Conservation (phyloP, 2,113 vertebrate genomes). For the Alosa alosa region DNA sequence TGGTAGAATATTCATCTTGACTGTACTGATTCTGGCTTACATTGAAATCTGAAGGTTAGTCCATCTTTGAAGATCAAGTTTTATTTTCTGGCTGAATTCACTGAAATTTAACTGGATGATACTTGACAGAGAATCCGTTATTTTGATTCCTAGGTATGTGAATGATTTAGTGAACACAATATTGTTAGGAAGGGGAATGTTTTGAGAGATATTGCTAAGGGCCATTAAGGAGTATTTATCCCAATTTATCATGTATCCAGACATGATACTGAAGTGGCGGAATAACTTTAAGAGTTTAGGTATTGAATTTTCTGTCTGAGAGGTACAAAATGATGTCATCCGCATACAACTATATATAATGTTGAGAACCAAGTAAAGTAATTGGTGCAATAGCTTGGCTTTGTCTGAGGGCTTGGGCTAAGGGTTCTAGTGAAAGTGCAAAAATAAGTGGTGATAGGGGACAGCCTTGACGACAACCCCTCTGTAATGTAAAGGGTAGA, state of each 20-base stretch:
- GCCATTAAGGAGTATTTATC: background rate
- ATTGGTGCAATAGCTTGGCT: too few species aligned
- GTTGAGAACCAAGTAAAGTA: too few species aligned
- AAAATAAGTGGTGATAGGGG: too few species aligned
- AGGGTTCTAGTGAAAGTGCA: too few species aligned
- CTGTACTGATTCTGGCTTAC: background rate
- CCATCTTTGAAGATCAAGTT: background rate
- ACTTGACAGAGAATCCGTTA: background rate
- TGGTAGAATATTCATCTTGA: slow-evolving; percentile 1
- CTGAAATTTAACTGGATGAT: background rate
- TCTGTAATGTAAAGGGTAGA: too few species aligned
- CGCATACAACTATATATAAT: too few species aligned
- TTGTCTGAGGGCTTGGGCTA: too few species aligned
- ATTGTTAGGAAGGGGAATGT: background rate
- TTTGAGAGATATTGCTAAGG: background rate
- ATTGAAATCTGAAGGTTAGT: background rate
- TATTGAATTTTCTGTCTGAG: too few species aligned
- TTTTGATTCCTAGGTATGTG: slow-evolving; percentile 3
- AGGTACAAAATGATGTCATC: too few species aligned
- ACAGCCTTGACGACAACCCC: too few species aligned
- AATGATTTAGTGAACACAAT: background rate
- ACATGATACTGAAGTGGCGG: background rate
- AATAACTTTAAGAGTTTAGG: background rate
- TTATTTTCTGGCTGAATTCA: background rate
- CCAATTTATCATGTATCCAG: background rate